Evolutionary conservation across 2,888 invertebrate species (phyloP), one percentile per base, ranked within the genome.

Genomic region (Acheta domesticus): DNA sequence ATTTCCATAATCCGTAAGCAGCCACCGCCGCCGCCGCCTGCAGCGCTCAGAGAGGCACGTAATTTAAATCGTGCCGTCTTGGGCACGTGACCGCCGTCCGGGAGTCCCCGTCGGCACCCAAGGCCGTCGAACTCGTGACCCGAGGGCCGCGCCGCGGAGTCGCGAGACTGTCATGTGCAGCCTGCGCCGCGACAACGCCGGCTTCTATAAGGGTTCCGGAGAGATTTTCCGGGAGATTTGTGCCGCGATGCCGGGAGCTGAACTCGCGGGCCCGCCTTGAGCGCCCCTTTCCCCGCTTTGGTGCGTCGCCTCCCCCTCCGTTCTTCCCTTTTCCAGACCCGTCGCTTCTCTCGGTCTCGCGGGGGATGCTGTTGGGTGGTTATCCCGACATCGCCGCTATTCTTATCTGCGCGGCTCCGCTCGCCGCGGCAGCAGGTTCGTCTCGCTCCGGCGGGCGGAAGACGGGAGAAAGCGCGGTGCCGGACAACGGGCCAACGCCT

Each of bases 81-180:
- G n/a, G 16, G 62, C 62, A 62, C 62, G 62, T 62, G 62, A 62
- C 62, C n/a, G 62, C 62, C 14, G 62, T 19, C 62, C n/a, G 62
- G 62, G n/a, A 14, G 14, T 62, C 62, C 62, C 62, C 36, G 36
- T 12, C 16, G 62, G 62, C 16, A 62, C 62, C 62, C 14, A 12
- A 62, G 62, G 62, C 62, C 62, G 62, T 62, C 62, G 62, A 62
- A 62, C 62, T n/a, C 62, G 62, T 62, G 62, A 62, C 62, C 62
- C 62, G 62, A 62, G n/a, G 62, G 62, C 62, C 62, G 62, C n/a
- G 4, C 62, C 62, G 4, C 62, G 62, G 16, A 19, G 62, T 11
- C 62, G n/a, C 62, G 19, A 12, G 62, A 62, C 62, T 62, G 62
- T 62, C 62, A 62, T 62, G 62, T 62, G n/a, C 62, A 62, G 14